Evolutionary conservation across 2,113 vertebrate genomes (phyloP).

Genomic region (Heterocephalus glaber): DNA sequence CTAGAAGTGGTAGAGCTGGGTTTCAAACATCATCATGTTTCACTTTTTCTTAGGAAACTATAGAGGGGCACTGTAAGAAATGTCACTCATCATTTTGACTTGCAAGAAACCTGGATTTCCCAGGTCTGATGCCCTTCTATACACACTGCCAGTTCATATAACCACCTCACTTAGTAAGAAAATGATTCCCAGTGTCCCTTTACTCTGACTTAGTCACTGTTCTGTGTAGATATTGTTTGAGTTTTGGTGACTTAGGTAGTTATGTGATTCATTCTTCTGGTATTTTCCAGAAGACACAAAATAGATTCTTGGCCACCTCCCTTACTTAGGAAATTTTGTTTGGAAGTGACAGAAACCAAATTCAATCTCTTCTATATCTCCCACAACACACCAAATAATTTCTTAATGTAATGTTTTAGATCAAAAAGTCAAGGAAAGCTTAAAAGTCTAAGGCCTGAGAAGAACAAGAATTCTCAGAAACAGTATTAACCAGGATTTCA

Average conservation of each 20-base stretch:
- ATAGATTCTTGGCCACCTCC: background rate
- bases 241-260: background rate
- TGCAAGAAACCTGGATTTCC: background rate
- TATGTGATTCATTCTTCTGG: background rate
- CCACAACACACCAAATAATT: background rate
- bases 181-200: background rate
- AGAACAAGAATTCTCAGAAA: background rate
- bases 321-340: background rate
- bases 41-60: background rate
- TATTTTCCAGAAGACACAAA: slow-evolving; percentile 23
- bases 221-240: background rate
- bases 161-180: background rate
- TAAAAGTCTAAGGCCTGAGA: background rate
- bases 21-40: background rate
- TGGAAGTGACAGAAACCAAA: slow-evolving; percentile 37
- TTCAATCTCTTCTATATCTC: background rate
- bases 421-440: background rate
- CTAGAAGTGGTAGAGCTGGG: background rate
- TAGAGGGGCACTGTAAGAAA: background rate
- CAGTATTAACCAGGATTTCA: background rate
- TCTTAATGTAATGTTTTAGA: background rate
- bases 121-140: background rate
- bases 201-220: background rate
- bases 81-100: background rate
- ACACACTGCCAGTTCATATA: background rate